Percentiles rank a stretch among this genome's conserved stretches.
phyloP scores from a whole-genome alignment of 2,888 invertebrate genomes.

The Ophioninae sp. region DNA sequence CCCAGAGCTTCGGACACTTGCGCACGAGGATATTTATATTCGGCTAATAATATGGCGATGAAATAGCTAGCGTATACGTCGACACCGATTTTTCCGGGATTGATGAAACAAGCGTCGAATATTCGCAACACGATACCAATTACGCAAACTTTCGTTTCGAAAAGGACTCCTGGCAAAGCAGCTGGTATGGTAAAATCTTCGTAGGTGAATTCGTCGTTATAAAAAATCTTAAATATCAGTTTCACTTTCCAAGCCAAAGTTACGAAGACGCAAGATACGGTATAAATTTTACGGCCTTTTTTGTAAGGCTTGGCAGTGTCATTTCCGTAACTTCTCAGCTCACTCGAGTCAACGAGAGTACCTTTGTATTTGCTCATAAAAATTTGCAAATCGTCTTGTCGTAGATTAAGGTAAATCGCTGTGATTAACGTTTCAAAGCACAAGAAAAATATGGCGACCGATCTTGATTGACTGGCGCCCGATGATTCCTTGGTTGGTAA shows the following conservation, averaged over 20 bases:
- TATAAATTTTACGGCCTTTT: slow-evolving; percentile 63
- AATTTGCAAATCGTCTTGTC: slow-evolving; percentile 45
- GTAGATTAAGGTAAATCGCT: slow-evolving; percentile 59
- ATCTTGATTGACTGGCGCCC: no score
- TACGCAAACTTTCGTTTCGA: slow-evolving; percentile 56
- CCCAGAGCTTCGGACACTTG: slow-evolving; percentile 58
- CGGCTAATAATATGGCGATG: slow-evolving; percentile 66
- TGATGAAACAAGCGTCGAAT: slow-evolving; percentile 37
- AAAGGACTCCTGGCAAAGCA: slow-evolving; percentile 62
- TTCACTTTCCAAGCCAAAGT: slow-evolving; percentile 57
- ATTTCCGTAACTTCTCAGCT: slow-evolving; percentile 38
- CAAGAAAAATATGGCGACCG: slow-evolving; percentile 32
- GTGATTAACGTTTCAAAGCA: slow-evolving; percentile 58
- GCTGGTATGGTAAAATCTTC: slow-evolving; percentile 65
- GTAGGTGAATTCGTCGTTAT: slow-evolving; percentile 61
- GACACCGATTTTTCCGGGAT: slow-evolving; percentile 64
- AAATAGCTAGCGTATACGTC: slow-evolving; percentile 69
- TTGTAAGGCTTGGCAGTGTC: slow-evolving; percentile 60
- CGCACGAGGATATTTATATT: slow-evolving; percentile 66
- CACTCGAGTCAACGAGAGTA: slow-evolving; percentile 52
- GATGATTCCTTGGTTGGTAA: slow-evolving; percentile 7
- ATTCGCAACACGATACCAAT: slow-evolving; percentile 52
- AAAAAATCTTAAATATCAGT: slow-evolving; percentile 42
- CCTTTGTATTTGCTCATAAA: slow-evolving; percentile 65
- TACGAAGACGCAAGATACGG: slow-evolving; percentile 32